Evolutionary conservation across 1,140 invertebrate species (phyloP).

Genomic region (Piezodorus guildinii): DNA sequence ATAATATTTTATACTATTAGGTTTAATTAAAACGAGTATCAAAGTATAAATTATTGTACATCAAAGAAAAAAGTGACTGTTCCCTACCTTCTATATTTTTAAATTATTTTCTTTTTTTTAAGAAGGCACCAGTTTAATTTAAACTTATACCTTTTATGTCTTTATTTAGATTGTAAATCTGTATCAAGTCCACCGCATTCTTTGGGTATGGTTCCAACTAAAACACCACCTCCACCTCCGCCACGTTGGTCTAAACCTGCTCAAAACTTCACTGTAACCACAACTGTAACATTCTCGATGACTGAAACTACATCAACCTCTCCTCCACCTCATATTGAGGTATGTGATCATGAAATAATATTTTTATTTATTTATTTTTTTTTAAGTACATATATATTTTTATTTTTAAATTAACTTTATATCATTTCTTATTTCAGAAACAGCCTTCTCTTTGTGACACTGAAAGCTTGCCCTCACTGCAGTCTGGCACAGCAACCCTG

Average conservation of each 20-base stretch:
- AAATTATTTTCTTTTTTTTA: too few species aligned
- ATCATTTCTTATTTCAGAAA: background rate
- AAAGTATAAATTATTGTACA: too few species aligned
- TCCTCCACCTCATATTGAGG: slow-evolving; percentile 26
- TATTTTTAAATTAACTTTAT: background rate
- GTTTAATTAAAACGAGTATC: too few species aligned
- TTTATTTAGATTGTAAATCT: slow-evolving; percentile 18
- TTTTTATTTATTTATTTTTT: background rate
- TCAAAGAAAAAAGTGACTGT: background rate
- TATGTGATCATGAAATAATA: slow-evolving; percentile 23
- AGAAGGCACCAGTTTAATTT: too few species aligned
- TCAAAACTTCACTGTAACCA: slow-evolving; percentile 64
- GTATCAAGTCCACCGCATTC: slow-evolving; percentile 19
- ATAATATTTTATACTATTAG: too few species aligned
- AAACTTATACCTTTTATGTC: background rate
- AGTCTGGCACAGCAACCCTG: slow-evolving; percentile 21
- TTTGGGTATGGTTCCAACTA: slow-evolving; percentile 26
- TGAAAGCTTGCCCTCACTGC: slow-evolving; percentile 26
- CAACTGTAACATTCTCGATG: slow-evolving; percentile 68
- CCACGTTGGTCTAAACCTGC: slow-evolving; percentile 45
- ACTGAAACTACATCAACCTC: slow-evolving; percentile 37
- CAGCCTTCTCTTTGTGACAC: slow-evolving; percentile 20
- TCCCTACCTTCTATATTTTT: too few species aligned
- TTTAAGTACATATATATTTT: background rate
- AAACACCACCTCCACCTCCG: slow-evolving; percentile 52